A percentile compares a stretch with the other conserved stretches of the same genome.
Evolutionary conservation across 2,113 vertebrate genomes (phyloP).

Genomic region (Gymnorhina tibicen): DNA sequence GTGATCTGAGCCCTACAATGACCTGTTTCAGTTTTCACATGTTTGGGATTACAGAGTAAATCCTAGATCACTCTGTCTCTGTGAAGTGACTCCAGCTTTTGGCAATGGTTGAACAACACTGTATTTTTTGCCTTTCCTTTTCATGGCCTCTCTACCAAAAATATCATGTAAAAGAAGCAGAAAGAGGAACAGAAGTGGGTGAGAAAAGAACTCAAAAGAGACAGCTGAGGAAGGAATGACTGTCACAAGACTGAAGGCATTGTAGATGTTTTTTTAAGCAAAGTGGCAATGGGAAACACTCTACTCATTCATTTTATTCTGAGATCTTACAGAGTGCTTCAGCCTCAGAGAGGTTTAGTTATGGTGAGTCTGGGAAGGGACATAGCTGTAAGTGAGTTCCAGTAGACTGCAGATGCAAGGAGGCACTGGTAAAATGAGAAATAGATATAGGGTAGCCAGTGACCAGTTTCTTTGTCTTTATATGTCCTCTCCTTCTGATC

Average conservation of each 20-base stretch:
- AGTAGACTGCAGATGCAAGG: background rate
- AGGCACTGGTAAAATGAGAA: background rate
- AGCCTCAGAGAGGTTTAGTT: background rate
- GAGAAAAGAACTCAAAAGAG: background rate
- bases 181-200: background rate
- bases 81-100: conserved; percentile 39
- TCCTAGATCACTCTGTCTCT: background rate
- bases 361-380: background rate
- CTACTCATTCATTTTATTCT: background rate
- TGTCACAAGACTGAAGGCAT: conserved; percentile 21
- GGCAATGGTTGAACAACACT: conserved; percentile 3
- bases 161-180: conserved; percentile 5
- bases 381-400: background rate
- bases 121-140: conserved; percentile 19
- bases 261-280: background rate
- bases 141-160: background rate
- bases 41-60: conserved; percentile 11
- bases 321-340: background rate
- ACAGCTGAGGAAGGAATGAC: conserved; percentile 13
- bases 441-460: background rate
- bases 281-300: background rate
- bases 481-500: background rate
- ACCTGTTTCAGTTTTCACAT: conserved; percentile 11
- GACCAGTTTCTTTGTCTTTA: background rate
- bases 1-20: conserved; percentile 3